Conservation (phyloP, 2,797 vertebrate species). For the Mus caroli region DNA sequence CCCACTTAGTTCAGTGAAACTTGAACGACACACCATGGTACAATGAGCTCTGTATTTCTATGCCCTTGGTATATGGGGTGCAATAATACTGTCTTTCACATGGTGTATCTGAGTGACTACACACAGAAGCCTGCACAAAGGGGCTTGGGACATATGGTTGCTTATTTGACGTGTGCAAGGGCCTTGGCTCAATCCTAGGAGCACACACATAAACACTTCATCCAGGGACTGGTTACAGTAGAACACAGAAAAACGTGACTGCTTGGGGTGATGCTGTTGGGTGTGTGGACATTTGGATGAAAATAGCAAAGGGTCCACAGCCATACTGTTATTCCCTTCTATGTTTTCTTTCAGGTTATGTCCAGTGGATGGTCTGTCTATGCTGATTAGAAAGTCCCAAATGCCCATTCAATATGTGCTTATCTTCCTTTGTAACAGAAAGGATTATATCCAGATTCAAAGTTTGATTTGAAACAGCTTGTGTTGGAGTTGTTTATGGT, state of each 20-base stretch:
- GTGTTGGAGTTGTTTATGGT: neutral
- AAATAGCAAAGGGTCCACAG: neutral
- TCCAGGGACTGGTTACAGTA: fast-evolving
- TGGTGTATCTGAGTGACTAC: neutral
- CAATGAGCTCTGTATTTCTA: neutral
- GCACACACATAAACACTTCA: neutral
- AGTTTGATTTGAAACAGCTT: neutral
- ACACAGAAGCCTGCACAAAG: neutral
- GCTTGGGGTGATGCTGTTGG: neutral
- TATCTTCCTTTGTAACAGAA: neutral
- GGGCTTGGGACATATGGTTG: neutral
- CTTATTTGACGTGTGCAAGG: neutral
- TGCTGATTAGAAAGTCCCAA: fast-evolving
- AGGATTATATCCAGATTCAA: neutral
- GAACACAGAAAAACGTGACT: neutral
- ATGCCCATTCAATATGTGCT: neutral
- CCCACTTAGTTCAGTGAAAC: neutral
- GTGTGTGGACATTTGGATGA: neutral
- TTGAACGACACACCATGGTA: neutral
- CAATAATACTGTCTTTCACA: neutral
- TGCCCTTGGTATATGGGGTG: neutral
- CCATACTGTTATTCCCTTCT: neutral
- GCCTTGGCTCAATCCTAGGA: neutral
- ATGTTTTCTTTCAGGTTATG: neutral
- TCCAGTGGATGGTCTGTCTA: neutral